Evolutionary conservation across 2,113 vertebrate species (phyloP), one percentile per base, ranked within the genome.

Genomic region (Misgurnus mizolepis): DNA sequence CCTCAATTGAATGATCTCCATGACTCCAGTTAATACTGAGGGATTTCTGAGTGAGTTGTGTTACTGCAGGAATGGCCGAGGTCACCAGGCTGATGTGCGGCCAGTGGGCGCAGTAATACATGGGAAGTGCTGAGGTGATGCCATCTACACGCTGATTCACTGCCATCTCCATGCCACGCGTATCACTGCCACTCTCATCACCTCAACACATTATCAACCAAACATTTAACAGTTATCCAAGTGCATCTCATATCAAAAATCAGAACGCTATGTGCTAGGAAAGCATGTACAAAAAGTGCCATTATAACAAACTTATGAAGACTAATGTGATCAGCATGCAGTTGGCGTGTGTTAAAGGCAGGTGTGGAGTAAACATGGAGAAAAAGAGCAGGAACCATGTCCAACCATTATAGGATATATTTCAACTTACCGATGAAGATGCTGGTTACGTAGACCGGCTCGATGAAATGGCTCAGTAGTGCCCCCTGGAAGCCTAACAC

Each of bases 401-500:
- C 22, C 22, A 22, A 22, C 22, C 22, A 22, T 22, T 34, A 34
- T 34, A 34, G 27, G 27, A 34, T 27, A 39, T 7, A 9, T 62
- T 50, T 11, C n/a, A 3, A 88, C 94, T 92, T 90, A 92, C 98
- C 97, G 50, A 98, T 84, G 64, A 98, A 89, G 83, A 99, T 95
- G 85, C 81, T 95, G 80, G 86, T 93, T 80, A 96, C 91, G 18
- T 99, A 99, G 70, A 99, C 50, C 0, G 98, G 98, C 47, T 99
- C 94, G 0, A 98, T 94, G 82, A 98, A 98, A 86, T 98, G 95
- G 87, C 96, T 98, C 49, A 99, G 91, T 81, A 99, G 80, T 0
- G 97, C 96, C 40, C 98, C 98, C 86, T 99, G 98, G 60, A 96
- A 87, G 82, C 98, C 98, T 12, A 99, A 87, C 67, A 98, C 96